Conservation (phyloP, 2,797 vertebrate genomes). For the Falco biarmicus region DNA sequence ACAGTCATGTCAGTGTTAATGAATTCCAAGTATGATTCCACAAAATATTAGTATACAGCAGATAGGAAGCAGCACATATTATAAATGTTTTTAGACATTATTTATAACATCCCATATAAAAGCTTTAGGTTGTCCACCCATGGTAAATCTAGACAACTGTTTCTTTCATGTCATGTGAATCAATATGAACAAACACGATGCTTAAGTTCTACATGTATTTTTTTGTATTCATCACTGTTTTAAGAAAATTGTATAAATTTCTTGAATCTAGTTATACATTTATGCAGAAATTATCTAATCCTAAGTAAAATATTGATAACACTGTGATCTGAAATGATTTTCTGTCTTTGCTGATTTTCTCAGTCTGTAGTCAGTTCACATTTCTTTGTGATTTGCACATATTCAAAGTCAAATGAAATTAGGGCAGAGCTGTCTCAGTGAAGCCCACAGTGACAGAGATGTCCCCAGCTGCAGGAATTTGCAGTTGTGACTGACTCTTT, state of each 20-base stretch:
- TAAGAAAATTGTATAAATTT: constrained; percentile 16
- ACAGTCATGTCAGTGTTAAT: constrained; percentile 11
- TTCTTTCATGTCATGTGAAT: constrained; percentile 7
- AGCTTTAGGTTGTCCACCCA: not conserved
- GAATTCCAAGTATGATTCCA: constrained; percentile 24
- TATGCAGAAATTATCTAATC: constrained; percentile 69
- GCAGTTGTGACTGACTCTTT: constrained; percentile 81
- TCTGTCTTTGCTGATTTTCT: constrained; percentile 79
- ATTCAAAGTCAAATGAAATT: constrained; percentile 95
- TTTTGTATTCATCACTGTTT: not conserved
- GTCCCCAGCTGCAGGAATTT: constrained; percentile 86
- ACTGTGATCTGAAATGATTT: constrained; percentile 84
- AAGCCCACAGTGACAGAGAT: constrained; percentile 83
- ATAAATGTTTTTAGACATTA: not conserved
- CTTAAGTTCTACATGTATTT: constrained; percentile 2
- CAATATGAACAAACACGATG: not conserved
- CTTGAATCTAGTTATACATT: constrained; percentile 21
- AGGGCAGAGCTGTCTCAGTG: constrained; percentile 85
- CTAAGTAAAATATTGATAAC: constrained; percentile 89
- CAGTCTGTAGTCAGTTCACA: constrained; percentile 78
- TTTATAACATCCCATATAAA: not conserved
- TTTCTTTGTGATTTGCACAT: constrained; percentile 86
- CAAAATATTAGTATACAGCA: not conserved
- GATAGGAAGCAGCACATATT: not conserved
- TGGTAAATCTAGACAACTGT: not conserved